phyloP scores from a whole-genome alignment of 2,113 vertebrate genomes.

The Verasper variegatus region DNA sequence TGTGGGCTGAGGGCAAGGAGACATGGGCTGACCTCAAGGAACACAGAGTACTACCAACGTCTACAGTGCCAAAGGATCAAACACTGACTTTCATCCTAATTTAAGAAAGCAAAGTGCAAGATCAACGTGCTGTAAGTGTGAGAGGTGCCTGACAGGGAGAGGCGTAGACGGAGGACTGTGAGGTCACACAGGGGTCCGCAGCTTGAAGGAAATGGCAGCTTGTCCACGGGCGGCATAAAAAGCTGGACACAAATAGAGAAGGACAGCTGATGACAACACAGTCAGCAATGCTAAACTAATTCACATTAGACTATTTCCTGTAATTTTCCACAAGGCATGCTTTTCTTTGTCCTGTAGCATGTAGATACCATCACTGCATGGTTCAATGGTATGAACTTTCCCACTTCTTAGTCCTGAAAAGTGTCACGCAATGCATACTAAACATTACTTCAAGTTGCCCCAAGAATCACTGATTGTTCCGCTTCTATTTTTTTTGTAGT shows the following conservation, averaged over 20 bases:
- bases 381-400: not conserved
- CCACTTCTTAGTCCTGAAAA: conserved; percentile 6
- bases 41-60: conserved; percentile 27
- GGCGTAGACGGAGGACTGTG: conserved; percentile 3
- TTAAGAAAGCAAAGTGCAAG: conserved; percentile 19
- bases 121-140: conserved; percentile 13
- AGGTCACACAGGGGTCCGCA: conserved; percentile 26
- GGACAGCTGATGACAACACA: conserved; percentile 45
- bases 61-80: conserved; percentile 31
- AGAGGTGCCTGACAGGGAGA: conserved; percentile 4
- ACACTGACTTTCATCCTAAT: conserved; percentile 35
- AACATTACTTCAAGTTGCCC: not conserved
- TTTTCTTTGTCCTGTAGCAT: conserved; percentile 14
- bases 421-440: not conserved
- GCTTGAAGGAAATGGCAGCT: conserved; percentile 35
- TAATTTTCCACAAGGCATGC: conserved; percentile 20
- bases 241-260: conserved; percentile 32
- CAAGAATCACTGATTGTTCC: not conserved
- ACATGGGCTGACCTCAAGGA: conserved; percentile 33
- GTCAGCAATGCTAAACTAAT: conserved; percentile 47
- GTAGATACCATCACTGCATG: not conserved
- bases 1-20: conserved; percentile 27
- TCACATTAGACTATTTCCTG: conserved; percentile 46
- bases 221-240: conserved; percentile 7
- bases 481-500: not conserved